Evolutionary conservation across 2,113 vertebrate genomes (phyloP).

Genomic region (Stomatorhinus ivindoensis): DNA sequence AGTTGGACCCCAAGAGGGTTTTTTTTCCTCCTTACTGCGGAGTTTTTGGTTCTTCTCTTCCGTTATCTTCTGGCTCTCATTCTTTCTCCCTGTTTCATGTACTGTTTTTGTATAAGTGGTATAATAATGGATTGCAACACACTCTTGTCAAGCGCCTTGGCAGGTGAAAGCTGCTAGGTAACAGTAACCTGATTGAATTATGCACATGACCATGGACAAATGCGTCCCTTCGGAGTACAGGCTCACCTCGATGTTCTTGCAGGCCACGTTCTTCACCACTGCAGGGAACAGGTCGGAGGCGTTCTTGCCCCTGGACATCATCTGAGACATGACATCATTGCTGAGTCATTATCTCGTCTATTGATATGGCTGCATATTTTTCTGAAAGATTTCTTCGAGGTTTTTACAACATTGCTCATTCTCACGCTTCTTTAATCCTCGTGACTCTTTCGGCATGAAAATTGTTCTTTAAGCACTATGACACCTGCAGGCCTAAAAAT

Average conservation of each 20-base stretch:
- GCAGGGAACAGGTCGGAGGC: conserved; percentile 94
- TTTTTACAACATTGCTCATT: neutral
- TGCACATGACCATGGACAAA: neutral
- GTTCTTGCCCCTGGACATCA: conserved; percentile 95
- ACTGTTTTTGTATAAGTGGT: neutral
- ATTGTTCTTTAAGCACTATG: neutral
- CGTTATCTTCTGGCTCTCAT: neutral
- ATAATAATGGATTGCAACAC: neutral
- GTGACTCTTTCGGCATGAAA: neutral
- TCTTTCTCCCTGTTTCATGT: neutral
- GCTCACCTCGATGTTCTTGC: conserved; percentile 96
- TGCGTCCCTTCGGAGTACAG: neutral
- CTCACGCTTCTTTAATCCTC: neutral
- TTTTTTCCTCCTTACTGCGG: neutral
- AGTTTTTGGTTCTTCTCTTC: neutral
- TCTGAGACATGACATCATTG: conserved; percentile 55
- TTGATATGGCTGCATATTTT: neutral
- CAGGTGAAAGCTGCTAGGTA: neutral
- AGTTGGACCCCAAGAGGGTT: neutral
- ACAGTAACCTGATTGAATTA: neutral
- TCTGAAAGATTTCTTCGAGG: neutral
- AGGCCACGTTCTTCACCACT: conserved; percentile 95
- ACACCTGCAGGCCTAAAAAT: neutral
- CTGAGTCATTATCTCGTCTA: neutral
- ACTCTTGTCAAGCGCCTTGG: neutral